Base-by-base conservation (phyloP, 2,797 vertebrate genomes). In the Pantherophis vulpinus region DNA sequence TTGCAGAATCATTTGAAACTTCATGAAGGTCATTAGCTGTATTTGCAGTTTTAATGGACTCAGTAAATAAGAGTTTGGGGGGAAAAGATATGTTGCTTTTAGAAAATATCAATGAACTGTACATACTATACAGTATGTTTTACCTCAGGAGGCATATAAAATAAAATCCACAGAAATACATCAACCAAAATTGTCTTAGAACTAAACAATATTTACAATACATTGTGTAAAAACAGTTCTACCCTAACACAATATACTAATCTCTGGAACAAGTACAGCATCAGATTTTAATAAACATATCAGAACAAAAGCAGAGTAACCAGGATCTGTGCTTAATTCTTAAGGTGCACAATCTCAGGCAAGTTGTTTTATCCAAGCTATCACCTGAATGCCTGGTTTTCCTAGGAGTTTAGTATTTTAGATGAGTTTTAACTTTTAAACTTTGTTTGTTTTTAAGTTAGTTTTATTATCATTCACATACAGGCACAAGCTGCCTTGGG, bases 1-100 rank as follows among this genome's bases (percentile, higher is more conserved):
- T 14, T 95, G 96, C 95, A 96, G 95, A 97, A 96, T 97, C 94
- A 97, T 95, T 97, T 94, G 95, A 94, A 97, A 97, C 96, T 95
- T 79, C 91, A 94, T 55, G 96, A 97, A 98, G 97, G 98, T 97
- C 97, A 97, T 88, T 42, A 0, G 94, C 9, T 95, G 93, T 94
- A 93, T 95, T 92, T 96, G 92, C 58, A 58, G 90, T 93, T 94
- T 92, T 58, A 47, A 90, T 92, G 95, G 79, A 90, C 91, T 88
- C 87, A 86, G 0, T 59, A 83, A 94, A 92, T n/a, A 25, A 3
- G 61, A 2, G 47, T 86, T 93, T 61, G 7, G 10, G 61, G n/a
- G 4, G 8, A 47, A 94, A 94, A 90, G 6, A 1, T 14, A 95
- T 63, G 79, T 89, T 56, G 20, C 66, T 54, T 87, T 58, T 87